Base-by-base conservation (phyloP, 2,113 vertebrate species). In the Orientallactaga bullata region DNA sequence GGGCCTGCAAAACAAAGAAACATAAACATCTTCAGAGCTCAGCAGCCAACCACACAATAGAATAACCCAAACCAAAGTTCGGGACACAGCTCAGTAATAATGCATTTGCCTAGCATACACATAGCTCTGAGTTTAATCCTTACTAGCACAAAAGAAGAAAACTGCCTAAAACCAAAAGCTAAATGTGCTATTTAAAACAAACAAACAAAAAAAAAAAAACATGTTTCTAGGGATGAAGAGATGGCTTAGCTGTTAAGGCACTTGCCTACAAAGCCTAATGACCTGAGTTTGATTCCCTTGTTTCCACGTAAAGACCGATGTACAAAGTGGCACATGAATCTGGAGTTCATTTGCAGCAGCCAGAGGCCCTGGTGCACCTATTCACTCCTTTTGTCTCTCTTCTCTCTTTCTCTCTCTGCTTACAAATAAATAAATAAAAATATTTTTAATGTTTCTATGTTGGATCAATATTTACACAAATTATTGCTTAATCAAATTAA, bases 1-100 rank as follows among this genome's bases (percentile, higher is more conserved):
- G 98, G 1, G 99, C 99, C 99, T 99, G 98, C 32, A 96, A 97
- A 96, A 88, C 69, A 96, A 94, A 88, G 63, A 97, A 37, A 83
- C 26, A 28, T 81, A 39, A 89, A 86, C 61, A 66, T 35, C 23
- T 42, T 95, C 24, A 97, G 20, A 91, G 35, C 3, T 89, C 17
- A 47, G 39, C 1, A 61, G 65, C 80, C 42, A 91, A 77, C 35
- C 47, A n/a, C 10, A 76, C 35, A 78, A 58, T 18, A 55, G 3
- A 11, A 91, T 89, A 63, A 78, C 1, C 58, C 21, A 72, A 32
- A 37, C 32, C 66, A 69, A 12, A 18, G 32, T 32, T 55, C 21
- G 32, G 2, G 23, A 51, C 10, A 23, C 1, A 85, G 47, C 32
- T 28, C 35, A 35, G 11, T 23, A 39, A 10, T 17, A 69, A 65